A percentile compares a stretch with the other conserved stretches of the same genome.
Conservation (phyloP, 23 tunicate genomes). For the Botrylloides violaceus region DNA sequence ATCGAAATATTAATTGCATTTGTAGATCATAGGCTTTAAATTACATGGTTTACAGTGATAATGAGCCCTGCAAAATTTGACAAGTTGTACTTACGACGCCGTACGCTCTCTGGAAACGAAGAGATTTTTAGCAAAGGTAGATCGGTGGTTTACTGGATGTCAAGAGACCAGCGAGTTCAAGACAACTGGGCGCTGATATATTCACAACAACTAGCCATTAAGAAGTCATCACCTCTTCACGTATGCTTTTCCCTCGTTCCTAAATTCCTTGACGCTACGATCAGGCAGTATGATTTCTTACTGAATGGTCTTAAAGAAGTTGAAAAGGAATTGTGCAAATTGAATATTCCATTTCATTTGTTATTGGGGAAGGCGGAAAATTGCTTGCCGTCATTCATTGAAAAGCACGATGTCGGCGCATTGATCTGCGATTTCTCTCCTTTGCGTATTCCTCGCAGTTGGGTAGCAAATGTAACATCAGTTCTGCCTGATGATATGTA, state of each 20-base stretch:
- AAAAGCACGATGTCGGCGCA: not conserved
- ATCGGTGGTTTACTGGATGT: conserved; percentile 6
- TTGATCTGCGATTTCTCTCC: not conserved
- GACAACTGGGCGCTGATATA: conserved; percentile 17
- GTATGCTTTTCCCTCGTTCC: conserved; percentile 10
- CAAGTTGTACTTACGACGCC: not conserved
- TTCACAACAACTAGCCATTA: conserved; percentile 1
- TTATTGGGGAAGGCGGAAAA: not conserved
- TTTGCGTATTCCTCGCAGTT: not conserved
- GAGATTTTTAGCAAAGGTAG: not conserved
- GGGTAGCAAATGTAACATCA: not conserved
- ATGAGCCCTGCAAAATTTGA: not conserved
- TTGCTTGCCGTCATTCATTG: not conserved
- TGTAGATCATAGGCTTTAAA: too few species aligned
- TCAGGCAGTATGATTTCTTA: conserved; percentile 6
- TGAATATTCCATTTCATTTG: conserved; percentile 8
- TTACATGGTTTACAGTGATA: too few species aligned
- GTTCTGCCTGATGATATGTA: not conserved
- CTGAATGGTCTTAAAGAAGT: conserved; percentile 11
- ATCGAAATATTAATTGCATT: too few species aligned
- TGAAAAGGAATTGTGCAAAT: not conserved
- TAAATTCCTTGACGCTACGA: conserved; percentile 8
- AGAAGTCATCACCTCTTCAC: not conserved
- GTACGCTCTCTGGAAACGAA: not conserved
- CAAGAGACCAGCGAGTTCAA: conserved; percentile 8